phyloP scores from a whole-genome alignment of 2,888 invertebrate genomes.

The Caradrina kadenii region DNA sequence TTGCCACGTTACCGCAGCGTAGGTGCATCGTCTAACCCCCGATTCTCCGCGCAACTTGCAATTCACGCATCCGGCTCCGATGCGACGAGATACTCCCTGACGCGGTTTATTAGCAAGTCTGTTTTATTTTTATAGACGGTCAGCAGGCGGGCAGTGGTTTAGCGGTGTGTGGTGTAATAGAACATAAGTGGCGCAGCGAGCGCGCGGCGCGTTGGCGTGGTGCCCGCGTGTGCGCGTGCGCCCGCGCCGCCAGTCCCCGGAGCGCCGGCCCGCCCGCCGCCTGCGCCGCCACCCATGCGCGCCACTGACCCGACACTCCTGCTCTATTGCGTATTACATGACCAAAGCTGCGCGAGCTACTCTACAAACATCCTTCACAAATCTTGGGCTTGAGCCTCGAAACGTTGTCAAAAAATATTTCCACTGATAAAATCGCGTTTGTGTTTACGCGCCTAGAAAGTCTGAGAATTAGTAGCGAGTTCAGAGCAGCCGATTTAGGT shows the following conservation, averaged over 20 bases:
- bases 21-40: constrained; percentile 15
- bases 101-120: constrained; percentile 74
- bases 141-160: constrained; percentile 70
- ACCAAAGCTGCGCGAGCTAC: constrained; percentile 52
- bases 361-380: constrained; percentile 27
- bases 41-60: constrained; percentile 49
- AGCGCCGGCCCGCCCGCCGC: constrained; percentile 81
- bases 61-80: constrained; percentile 50
- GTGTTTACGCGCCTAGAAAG: constrained; percentile 74
- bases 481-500: constrained; percentile 85
- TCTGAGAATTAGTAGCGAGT: constrained; percentile 75
- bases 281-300: constrained; percentile 39
- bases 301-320: constrained; percentile 38
- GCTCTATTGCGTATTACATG: constrained; percentile 49
- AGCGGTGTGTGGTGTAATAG: constrained; percentile 83
- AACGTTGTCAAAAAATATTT: constrained; percentile 59
- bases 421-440: constrained; percentile 60
- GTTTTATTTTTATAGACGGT: constrained; percentile 84
- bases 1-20: background rate
- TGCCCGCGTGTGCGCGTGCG: constrained; percentile 75
- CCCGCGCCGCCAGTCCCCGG: constrained; percentile 81
- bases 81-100: constrained; percentile 66
- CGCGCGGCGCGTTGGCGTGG: constrained; percentile 78
- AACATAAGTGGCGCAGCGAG: constrained; percentile 81
- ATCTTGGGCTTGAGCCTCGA: constrained; percentile 30